Evolutionary conservation across 2,888 invertebrate genomes (phyloP).

Genomic region (Psylliodes chrysocephalus): DNA sequence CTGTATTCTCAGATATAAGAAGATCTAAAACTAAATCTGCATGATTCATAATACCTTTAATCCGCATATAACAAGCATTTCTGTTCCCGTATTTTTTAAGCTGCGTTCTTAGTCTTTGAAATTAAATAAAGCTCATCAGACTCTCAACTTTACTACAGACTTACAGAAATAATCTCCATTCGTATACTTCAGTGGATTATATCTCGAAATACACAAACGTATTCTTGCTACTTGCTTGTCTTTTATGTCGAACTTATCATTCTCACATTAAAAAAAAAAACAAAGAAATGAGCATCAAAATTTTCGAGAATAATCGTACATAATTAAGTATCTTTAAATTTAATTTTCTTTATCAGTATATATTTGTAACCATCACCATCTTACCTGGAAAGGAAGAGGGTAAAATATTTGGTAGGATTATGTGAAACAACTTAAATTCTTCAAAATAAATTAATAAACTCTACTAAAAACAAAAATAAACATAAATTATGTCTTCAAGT

Average conservation of each 20-base stretch:
- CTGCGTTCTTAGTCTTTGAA: conserved; percentile 57
- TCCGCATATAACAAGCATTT: conserved; percentile 64
- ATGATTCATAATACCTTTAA: conserved; percentile 64
- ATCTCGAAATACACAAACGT: conserved; percentile 40
- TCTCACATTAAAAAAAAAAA: not conserved
- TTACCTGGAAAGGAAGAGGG: no score
- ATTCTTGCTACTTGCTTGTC: conserved; percentile 19
- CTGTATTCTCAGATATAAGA: conserved; percentile 57
- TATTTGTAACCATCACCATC: no score
- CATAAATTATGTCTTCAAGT: no score
- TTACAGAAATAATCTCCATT: conserved; percentile 54
- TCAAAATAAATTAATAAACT: no score
- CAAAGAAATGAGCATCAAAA: not conserved
- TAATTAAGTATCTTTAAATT: no score
- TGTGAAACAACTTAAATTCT: no score
- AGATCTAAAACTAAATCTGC: conserved; percentile 59
- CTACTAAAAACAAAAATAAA: no score
- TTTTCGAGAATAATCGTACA: no score
- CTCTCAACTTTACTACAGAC: conserved; percentile 53
- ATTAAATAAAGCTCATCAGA: conserved; percentile 58
- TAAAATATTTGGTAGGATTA: no score
- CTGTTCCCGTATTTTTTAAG: conserved; percentile 55
- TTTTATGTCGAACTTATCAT: conserved; percentile 1
- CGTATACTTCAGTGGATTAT: conserved; percentile 51
- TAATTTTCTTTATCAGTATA: no score